These are phyloP conservation scores for Adelges cooleyi DNA, from an alignment of 1,140 invertebrate species.

Conservation along the genomic window DNA sequence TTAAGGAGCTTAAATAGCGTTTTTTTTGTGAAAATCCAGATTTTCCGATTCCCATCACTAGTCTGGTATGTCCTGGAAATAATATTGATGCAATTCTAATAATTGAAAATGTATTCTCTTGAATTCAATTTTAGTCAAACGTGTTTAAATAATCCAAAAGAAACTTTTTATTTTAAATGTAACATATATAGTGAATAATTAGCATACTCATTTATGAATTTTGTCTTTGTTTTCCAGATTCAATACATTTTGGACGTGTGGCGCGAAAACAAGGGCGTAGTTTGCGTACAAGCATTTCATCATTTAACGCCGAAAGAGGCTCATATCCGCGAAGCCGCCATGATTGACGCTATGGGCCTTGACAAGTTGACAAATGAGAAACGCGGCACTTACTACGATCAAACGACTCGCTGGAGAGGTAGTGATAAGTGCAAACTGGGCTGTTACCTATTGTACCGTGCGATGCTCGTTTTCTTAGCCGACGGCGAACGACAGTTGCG, in stretches of 20 bases:
- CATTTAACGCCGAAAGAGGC: slow-evolving; percentile 85
- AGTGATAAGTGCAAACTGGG: slow-evolving; percentile 62
- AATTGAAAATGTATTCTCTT: too few relatives aligned
- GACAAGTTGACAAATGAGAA: slow-evolving; percentile 69
- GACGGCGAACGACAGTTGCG: slow-evolving; percentile 74
- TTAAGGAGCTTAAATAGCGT: too few relatives aligned
- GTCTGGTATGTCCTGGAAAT: too few relatives aligned
- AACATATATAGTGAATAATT: too few relatives aligned
- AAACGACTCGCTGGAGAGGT: slow-evolving; percentile 56
- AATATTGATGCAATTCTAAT: too few relatives aligned
- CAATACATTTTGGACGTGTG: slow-evolving; percentile 76
- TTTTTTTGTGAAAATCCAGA: too few relatives aligned
- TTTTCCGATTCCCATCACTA: too few relatives aligned
- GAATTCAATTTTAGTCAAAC: too few relatives aligned
- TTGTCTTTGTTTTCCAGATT: not conserved
- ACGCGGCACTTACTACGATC: slow-evolving; percentile 72
- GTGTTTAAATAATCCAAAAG: too few relatives aligned
- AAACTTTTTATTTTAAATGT: too few relatives aligned
- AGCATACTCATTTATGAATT: too few relatives aligned
- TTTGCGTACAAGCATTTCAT: slow-evolving; percentile 84
- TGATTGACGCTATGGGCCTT: slow-evolving; percentile 77
- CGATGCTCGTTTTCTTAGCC: slow-evolving; percentile 68
- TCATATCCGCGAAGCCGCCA: slow-evolving; percentile 81
- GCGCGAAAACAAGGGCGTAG: slow-evolving; percentile 65
- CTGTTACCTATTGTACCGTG: slow-evolving; percentile 68